phyloP scores from a whole-genome alignment of 2,797 vertebrate genomes.

The Chelmon rostratus region DNA sequence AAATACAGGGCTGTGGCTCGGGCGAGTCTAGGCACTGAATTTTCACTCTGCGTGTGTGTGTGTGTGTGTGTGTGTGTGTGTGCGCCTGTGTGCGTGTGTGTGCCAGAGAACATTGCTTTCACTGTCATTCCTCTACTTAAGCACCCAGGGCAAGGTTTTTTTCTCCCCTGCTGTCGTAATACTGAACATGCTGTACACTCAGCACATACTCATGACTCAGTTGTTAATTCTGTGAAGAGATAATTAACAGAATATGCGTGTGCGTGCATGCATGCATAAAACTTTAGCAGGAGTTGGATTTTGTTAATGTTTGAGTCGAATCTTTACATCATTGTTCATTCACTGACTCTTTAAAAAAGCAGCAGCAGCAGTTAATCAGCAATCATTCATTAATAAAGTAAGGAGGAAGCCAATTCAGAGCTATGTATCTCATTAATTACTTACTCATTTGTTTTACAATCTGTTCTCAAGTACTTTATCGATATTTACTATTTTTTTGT shows the following conservation, averaged over 20 bases:
- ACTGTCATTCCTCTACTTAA: slow-evolving; percentile 31
- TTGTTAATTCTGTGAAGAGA: slow-evolving; percentile 4
- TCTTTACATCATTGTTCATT: background rate
- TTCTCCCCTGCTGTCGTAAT: slow-evolving; percentile 26
- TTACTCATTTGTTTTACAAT: background rate
- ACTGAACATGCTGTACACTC: slow-evolving; percentile 10
- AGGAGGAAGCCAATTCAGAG: background rate
- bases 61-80: slow-evolving; percentile 20
- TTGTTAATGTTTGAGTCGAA: background rate
- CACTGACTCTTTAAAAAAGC: background rate
- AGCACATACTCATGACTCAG: slow-evolving; percentile 12
- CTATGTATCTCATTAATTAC: background rate
- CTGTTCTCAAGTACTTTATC: background rate
- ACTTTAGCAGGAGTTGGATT: background rate
- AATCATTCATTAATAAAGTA: background rate
- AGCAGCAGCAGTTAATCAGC: background rate
- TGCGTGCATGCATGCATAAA: background rate
- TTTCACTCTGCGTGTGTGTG: background rate
- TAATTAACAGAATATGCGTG: slow-evolving; percentile 9
- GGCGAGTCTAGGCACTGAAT: slow-evolving; percentile 60
- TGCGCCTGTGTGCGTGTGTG: slow-evolving; percentile 11
- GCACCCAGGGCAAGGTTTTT: slow-evolving; percentile 33
- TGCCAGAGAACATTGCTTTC: slow-evolving; percentile 47
- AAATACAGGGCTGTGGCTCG: slow-evolving; percentile 64
- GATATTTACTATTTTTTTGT: background rate